These are phyloP conservation scores for Beroe forskalii DNA, from an alignment of 37 sponge, comb jelly and placozoan genomes.

Conservation along the genomic window DNA sequence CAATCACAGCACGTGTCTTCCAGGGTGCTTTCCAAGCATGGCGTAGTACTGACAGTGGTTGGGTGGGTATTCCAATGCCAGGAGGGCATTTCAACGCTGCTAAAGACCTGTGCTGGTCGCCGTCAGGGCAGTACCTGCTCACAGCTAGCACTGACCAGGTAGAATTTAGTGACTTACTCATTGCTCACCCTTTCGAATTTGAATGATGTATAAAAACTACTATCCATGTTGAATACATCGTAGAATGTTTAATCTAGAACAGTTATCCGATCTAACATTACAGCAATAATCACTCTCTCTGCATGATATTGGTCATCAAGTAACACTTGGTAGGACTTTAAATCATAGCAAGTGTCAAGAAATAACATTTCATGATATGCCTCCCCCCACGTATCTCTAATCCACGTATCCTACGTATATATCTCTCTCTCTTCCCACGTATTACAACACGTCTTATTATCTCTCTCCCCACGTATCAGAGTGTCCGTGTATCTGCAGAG, in stretches of 20 bases:
- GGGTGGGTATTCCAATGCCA: constrained; percentile 47
- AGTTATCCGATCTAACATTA: too few species aligned
- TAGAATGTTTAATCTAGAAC: too few species aligned
- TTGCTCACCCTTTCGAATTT: too few species aligned
- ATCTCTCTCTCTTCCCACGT: too few species aligned
- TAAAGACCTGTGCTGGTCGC: constrained; percentile 37
- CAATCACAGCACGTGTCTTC: neutral
- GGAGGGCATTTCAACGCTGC: constrained; percentile 43
- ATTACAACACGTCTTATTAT: too few species aligned
- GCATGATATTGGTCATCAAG: too few species aligned
- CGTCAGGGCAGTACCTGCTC: constrained; percentile 1
- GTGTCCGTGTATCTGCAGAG: constrained; percentile 20
- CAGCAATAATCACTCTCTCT: neutral
- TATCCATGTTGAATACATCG: too few species aligned
- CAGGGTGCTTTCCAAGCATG: constrained; percentile 63
- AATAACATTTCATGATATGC: too few species aligned
- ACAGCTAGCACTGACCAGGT: constrained; percentile 35
- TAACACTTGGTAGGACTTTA: too few species aligned
- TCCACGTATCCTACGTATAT: neutral
- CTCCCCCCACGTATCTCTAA: neutral
- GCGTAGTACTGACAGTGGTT: neutral
- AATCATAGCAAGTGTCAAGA: too few species aligned
- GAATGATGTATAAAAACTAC: too few species aligned
- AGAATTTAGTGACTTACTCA: neutral
- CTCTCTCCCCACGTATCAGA: neutral